Evolutionary conservation across 2,888 invertebrate genomes (phyloP).

Genomic region (Pachymerium ferrugineum): DNA sequence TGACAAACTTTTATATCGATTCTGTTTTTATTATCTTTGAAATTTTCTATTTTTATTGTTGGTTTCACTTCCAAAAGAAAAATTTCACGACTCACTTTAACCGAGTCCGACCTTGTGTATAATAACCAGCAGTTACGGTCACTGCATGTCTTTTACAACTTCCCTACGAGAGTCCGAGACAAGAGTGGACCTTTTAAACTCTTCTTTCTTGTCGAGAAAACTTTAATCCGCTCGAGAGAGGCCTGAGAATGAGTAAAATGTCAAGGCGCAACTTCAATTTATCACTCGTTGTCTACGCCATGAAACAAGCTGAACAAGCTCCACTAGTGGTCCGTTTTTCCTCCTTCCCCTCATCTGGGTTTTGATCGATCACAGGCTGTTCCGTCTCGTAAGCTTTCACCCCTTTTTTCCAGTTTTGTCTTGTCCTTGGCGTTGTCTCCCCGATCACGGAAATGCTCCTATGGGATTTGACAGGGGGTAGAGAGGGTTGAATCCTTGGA

Average conservation of each 20-base stretch:
- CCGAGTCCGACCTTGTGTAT: neutral
- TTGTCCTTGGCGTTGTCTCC: neutral
- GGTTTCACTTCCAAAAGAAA: neutral
- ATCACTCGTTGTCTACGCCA: neutral
- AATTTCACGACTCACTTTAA: neutral
- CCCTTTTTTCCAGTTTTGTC: no score
- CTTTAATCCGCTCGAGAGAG: no score
- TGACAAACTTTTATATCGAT: no score
- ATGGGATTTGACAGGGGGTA: neutral
- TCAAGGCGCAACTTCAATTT: neutral
- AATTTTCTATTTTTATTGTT: neutral
- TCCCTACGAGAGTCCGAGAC: no score
- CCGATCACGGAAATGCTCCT: conserved; percentile 4
- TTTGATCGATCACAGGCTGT: conserved; percentile 10
- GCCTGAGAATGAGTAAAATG: neutral
- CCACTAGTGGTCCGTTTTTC: neutral
- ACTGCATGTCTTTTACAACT: neutral
- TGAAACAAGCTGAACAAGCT: neutral
- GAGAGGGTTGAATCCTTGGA: neutral
- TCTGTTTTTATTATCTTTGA: conserved; percentile 1
- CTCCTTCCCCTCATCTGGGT: neutral
- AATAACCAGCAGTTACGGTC: neutral
- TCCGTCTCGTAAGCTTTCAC: neutral
- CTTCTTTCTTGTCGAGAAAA: no score
- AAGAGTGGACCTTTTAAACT: no score